These are phyloP conservation scores for Melanotaenia nigrans DNA, from an alignment of 2,797 vertebrate genomes.

Conservation along the genomic window DNA sequence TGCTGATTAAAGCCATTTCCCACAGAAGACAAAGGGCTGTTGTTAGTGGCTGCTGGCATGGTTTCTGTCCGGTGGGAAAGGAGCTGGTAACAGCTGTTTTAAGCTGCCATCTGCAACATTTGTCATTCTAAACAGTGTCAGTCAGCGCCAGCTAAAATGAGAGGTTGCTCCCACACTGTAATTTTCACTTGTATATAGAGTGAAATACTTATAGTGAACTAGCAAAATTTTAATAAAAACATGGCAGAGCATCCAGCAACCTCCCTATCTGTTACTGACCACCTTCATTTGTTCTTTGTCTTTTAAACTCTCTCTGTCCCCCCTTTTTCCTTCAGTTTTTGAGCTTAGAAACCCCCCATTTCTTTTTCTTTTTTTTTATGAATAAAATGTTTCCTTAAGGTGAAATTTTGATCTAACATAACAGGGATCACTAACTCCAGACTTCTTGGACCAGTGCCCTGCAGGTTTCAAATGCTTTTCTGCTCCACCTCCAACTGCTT, in stretches of 20 bases:
- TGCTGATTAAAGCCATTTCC: conserved; percentile 11
- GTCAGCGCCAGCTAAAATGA: conserved; percentile 1
- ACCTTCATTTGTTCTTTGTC: not conserved
- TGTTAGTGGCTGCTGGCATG: not conserved
- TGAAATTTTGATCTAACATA: no score
- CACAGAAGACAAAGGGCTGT: conserved; percentile 2
- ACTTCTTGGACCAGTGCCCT: no score
- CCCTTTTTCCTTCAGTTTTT: not conserved
- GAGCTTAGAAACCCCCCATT: no score
- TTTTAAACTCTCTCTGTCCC: not conserved
- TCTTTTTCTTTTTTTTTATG: no score
- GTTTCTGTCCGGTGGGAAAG: conserved; percentile 5
- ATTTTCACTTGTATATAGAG: not conserved
- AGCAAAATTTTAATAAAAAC: not conserved
- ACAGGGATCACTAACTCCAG: no score
- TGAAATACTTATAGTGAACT: not conserved
- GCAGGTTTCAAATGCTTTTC: no score
- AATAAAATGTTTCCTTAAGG: no score
- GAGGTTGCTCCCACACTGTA: not conserved
- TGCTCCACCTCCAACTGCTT: no score
- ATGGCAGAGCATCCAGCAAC: not conserved
- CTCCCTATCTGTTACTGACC: no score
- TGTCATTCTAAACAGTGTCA: conserved; percentile 14
- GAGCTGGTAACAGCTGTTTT: not conserved
- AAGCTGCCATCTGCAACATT: conserved; percentile 11